These are phyloP conservation scores for Ceyx margarethae DNA, from an alignment of 2,113 vertebrate species.

Conservation along the genomic window DNA sequence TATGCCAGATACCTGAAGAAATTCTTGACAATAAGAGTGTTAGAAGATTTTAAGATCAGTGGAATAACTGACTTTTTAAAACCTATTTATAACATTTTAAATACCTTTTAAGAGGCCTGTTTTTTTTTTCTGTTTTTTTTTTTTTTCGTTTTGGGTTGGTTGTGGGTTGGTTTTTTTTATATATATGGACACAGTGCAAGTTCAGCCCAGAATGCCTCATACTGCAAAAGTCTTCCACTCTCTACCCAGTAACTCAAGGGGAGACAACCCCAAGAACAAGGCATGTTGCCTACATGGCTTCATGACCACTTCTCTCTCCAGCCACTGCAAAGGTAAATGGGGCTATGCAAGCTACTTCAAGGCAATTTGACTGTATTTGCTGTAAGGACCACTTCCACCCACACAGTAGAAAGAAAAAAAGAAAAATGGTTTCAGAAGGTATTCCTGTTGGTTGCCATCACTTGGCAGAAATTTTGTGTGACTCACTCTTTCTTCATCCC, in stretches of 20 bases:
- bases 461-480: not conserved
- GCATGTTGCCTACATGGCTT: fast-evolving
- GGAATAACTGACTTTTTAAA: not conserved
- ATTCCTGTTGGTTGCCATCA: not conserved
- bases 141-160: not conserved
- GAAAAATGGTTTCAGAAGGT: not conserved
- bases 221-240: not conserved
- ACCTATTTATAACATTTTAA: not conserved
- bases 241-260: not conserved
- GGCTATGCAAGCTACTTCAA: not conserved
- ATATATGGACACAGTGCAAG: not conserved
- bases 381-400: not conserved
- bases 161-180: too few species aligned
- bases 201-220: not conserved
- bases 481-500: not conserved
- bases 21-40: not conserved
- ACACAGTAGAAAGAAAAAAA: not conserved
- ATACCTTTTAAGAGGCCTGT: not conserved
- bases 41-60: not conserved
- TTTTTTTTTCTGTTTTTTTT: not conserved
- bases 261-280: not conserved
- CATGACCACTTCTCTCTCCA: not conserved
- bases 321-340: not conserved
- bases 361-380: not conserved
- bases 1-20: not conserved